Base-by-base conservation (phyloP, 2,113 vertebrate species). In the Catagonus wagneri region DNA sequence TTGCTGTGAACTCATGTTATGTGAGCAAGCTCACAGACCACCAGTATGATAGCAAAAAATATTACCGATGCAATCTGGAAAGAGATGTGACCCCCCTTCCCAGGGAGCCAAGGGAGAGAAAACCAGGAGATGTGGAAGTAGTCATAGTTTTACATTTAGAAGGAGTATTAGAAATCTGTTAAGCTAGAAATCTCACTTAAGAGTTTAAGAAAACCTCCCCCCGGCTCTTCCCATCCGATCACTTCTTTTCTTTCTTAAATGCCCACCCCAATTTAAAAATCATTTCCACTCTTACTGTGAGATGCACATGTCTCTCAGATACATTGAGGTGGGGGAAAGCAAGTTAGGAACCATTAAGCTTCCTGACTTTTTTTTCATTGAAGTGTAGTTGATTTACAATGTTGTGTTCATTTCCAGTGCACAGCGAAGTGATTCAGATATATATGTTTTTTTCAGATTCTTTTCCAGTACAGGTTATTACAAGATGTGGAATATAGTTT, bases 1-100 rank as follows among this genome's bases (percentile, higher is more conserved):
- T 93, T 79, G 54, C 83, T 90, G 0, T 94, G 88, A 88, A 94
- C 61, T 85, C 80, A 81, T 8, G 16, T 58, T 93, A 60, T 80
- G 44, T 89, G 65, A 93, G 69, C 69, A 71, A 89, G 52, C 68
- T 89, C 52, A 69, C 89, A 69, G 72, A 88, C 78, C 91, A 93
- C 63, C 56, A 65, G 52, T n/a, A 20, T 66, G 15, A 50, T 60
- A 63, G 69, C 84, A 68, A 71, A 86, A 93, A 34, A 19, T 44
- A 32, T 84, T n/a, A 54, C 66, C 69, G 78, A 34, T 71, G 15
- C 50, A 68, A 80, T 85, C 52, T 66, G 72, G 36, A 90, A 91
- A 83, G 60, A 54, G 74, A 76, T 32, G 23, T 44, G 36, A 8
- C 75, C 34, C 69, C 66, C 91, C 81, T 86, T 65, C 68, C 34